phyloP scores from a whole-genome alignment of 2,797 vertebrate species.

The Poeciliopsis turneri region DNA sequence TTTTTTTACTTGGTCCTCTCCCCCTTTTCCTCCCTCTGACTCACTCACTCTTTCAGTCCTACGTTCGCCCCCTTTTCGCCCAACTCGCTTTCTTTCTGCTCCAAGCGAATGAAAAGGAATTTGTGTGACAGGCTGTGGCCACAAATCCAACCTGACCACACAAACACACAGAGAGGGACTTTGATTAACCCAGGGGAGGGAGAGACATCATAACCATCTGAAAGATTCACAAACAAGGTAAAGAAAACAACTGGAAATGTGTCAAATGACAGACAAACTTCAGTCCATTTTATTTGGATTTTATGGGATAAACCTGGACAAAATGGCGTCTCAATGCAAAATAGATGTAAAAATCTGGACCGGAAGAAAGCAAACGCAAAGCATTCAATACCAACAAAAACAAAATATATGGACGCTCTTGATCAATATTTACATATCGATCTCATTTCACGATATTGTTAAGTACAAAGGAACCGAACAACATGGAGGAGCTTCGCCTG shows the following conservation, averaged over 20 bases:
- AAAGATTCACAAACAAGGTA: not conserved
- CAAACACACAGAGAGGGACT: conserved; percentile 28
- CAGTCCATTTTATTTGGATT: not conserved
- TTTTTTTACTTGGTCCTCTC: conserved; percentile 22
- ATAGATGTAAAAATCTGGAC: not conserved
- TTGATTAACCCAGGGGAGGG: conserved; percentile 24
- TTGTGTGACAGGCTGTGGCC: conserved; percentile 65
- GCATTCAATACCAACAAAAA: too few species aligned
- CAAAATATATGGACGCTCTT: too few species aligned
- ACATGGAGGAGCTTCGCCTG: too few species aligned
- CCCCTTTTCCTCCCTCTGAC: conserved; percentile 31
- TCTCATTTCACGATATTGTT: too few species aligned
- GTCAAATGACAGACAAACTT: not conserved
- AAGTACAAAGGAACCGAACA: too few species aligned
- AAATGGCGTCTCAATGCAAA: not conserved
- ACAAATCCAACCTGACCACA: conserved; percentile 63
- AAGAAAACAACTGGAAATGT: not conserved
- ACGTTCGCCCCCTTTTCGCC: conserved; percentile 58
- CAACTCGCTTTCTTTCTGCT: conserved; percentile 54
- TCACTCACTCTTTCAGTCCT: conserved; percentile 57
- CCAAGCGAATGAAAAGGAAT: conserved; percentile 71
- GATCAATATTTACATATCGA: too few species aligned
- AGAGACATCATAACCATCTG: not conserved
- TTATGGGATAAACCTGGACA: not conserved
- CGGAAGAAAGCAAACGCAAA: too few species aligned